phyloP scores from a whole-genome alignment of 2,888 invertebrate genomes.

The Aromia moschata region DNA sequence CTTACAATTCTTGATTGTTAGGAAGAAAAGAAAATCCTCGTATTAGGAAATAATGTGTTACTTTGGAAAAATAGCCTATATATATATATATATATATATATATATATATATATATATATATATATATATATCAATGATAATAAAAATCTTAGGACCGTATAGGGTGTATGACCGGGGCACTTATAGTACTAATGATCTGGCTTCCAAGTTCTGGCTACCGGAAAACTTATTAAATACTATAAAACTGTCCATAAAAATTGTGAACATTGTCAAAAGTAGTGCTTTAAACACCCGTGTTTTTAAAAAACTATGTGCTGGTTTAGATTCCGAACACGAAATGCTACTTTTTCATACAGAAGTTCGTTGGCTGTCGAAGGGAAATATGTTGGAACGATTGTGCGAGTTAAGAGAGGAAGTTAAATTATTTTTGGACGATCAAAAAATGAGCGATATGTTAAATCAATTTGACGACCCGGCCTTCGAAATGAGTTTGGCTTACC shows the following conservation, averaged over 20 bases:
- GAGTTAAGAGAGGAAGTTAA: constrained; percentile 21
- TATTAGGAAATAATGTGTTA: too few species aligned
- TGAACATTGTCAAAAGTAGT: constrained; percentile 25
- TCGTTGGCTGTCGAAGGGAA: constrained; percentile 34
- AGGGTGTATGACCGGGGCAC: too few species aligned
- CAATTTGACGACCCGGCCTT: constrained; percentile 14
- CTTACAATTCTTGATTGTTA: too few species aligned
- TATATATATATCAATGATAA: too few species aligned
- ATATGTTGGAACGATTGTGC: constrained; percentile 25
- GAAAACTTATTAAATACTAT: neutral
- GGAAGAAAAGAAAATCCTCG: too few species aligned
- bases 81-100: too few species aligned
- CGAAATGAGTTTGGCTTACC: constrained; percentile 22
- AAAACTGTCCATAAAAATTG: constrained; percentile 8
- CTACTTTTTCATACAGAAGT: constrained; percentile 32
- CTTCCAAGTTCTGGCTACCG: too few species aligned
- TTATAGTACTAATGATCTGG: too few species aligned
- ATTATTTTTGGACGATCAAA: constrained; percentile 16
- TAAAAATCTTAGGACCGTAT: too few species aligned
- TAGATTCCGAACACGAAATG: constrained; percentile 29
- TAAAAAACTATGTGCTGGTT: constrained; percentile 14
- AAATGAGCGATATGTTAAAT: constrained; percentile 14
- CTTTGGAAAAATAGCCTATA: too few species aligned
- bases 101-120: too few species aligned
- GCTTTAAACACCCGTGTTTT: constrained; percentile 26